Base-by-base conservation (phyloP, 2,113 vertebrate species). In the Amphiprion ocellaris region DNA sequence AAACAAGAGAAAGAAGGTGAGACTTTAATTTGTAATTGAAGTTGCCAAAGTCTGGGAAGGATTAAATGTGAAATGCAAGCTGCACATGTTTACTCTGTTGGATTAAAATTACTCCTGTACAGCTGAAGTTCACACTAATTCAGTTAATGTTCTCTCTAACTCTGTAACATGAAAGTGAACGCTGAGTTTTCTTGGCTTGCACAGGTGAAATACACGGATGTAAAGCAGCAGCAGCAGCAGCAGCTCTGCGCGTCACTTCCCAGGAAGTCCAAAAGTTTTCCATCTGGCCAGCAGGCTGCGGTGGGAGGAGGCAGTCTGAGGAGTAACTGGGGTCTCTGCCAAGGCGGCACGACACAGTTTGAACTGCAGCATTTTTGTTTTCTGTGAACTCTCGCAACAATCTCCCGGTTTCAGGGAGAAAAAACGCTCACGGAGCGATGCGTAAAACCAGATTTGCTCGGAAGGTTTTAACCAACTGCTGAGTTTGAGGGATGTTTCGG, bases 231-330 rank as follows among this genome's bases (percentile, higher is more conserved):
- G 58, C 9, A 39, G 79, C 86, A 82, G 88, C 84, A 67, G 26
- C 9, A 61, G 55, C 39, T 2, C 5, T 4, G 30, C 28, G 90
- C 87, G 88, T 93, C 67, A 93, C 92, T 92, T 95, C 92, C 92
- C 76, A 79, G 52, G 85, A 92, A 90, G 76, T 82, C 74, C 61
- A 62, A 67, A 81, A 84, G 60, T 65, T 82, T 88, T 73, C 72
- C 79, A 67, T 80, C 60, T 69, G 83, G 61, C 59, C 69, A 30
- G 44, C 49, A 24, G 77, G 58, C 74, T 23, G 30, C 65, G 15
- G 82, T 6, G 63, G 87, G 88, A 87, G 90, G 88, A 89, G 84
- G 74, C 64, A 6, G 14, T n/a, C 54, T 26, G 0, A 2, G 62
- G 82, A 58, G 16, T 10, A 61, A 17, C 39, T 62, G 67, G 79